phyloP scores from a whole-genome alignment of 2,797 vertebrate genomes.

The Sylvia borin region DNA sequence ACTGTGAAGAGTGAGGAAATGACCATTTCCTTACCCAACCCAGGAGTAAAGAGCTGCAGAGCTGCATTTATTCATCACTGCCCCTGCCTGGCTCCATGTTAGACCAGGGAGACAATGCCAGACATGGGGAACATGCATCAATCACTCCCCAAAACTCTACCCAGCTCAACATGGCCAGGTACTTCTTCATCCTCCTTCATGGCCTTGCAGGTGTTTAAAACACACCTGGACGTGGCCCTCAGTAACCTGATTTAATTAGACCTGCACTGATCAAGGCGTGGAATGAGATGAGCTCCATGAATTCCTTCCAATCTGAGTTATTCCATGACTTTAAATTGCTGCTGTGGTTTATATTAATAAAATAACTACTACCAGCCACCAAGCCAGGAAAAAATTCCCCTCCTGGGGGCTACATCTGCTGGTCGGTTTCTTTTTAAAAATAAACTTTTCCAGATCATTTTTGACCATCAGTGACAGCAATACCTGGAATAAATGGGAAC shows the following conservation, averaged over 20 bases:
- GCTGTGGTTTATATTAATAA: not conserved
- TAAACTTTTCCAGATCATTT: not conserved
- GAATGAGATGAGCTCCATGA: not conserved
- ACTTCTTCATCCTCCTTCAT: not conserved
- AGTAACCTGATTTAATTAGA: not conserved
- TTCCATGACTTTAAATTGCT: not conserved
- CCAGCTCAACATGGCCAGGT: accelerated
- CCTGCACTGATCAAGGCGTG: not conserved
- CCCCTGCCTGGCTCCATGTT: not conserved
- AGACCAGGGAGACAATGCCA: not conserved
- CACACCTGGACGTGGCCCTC: not conserved
- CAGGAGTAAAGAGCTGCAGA: not conserved
- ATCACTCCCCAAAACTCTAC: not conserved
- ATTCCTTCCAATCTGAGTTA: not conserved
- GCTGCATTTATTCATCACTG: not conserved
- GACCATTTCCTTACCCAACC: accelerated
- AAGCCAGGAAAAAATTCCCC: not conserved
- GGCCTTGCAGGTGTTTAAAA: not conserved
- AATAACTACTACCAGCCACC: not conserved
- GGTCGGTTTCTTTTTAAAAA: not conserved
- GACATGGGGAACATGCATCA: not conserved
- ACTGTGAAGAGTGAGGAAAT: not conserved
- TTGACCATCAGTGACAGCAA: not conserved
- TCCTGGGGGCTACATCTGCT: not conserved
- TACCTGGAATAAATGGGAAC: not conserved